Evolutionary conservation across 2,797 vertebrate genomes (phyloP).

Genomic region (Galaxias olidus): DNA sequence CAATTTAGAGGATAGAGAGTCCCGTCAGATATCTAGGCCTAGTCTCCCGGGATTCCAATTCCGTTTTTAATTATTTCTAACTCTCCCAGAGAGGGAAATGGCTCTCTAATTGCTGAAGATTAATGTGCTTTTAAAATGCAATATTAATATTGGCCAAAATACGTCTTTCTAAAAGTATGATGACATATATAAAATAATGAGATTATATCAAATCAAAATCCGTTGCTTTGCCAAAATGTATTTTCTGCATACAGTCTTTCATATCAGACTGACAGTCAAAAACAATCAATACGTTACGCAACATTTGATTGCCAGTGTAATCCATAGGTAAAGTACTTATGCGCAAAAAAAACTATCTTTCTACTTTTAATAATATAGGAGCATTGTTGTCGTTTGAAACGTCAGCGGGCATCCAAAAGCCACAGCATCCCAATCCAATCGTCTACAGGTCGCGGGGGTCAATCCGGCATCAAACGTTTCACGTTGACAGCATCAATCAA

Average conservation of each 20-base stretch:
- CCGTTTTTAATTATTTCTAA: slow-evolving; percentile 64
- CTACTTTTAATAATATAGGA: no score
- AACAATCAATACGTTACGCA: no score
- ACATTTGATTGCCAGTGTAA: no score
- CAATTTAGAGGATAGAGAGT: background rate
- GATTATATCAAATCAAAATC: background rate
- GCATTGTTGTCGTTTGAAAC: no score
- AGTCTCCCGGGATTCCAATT: slow-evolving; percentile 47
- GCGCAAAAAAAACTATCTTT: no score
- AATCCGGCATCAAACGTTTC: no score
- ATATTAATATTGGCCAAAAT: slow-evolving; percentile 1
- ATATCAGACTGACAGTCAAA: no score
- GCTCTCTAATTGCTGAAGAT: slow-evolving; percentile 6
- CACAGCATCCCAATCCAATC: slow-evolving; percentile 27
- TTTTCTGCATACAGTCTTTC: background rate
- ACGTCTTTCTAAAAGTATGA: background rate
- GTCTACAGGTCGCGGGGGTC: slow-evolving; percentile 38
- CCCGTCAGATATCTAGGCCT: slow-evolving; percentile 57
- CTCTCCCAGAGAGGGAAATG: slow-evolving; percentile 55
- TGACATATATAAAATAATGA: slow-evolving; percentile 5
- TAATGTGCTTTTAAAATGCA: slow-evolving; percentile 9
- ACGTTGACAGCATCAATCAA: slow-evolving; percentile 68
- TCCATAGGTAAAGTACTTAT: no score
- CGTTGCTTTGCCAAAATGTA: background rate
- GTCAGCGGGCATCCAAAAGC: no score